A percentile compares a stretch with the other conserved stretches of the same genome.
phyloP scores from a whole-genome alignment of 2,888 invertebrate species.

The Cryptocephalus moraei region DNA sequence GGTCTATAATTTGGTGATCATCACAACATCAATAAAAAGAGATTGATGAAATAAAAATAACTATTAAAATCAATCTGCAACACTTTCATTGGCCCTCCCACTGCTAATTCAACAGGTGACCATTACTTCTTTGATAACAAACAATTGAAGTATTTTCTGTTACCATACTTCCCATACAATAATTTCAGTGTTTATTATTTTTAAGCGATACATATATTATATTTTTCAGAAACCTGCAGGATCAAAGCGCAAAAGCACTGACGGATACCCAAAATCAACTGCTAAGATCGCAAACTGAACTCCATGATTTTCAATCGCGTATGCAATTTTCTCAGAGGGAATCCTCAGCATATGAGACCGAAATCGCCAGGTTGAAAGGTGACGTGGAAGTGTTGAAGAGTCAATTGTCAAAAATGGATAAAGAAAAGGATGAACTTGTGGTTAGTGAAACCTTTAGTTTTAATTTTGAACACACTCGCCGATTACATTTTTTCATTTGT shows the following conservation, averaged over 20 bases:
- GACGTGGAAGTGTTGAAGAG: slow-evolving; percentile 55
- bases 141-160: too few species aligned
- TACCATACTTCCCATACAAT: too few species aligned
- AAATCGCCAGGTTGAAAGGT: slow-evolving; percentile 48
- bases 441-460: slow-evolving; percentile 31
- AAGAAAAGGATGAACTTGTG: slow-evolving; percentile 58
- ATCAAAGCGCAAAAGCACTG: slow-evolving; percentile 65
- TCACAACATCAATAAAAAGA: too few species aligned
- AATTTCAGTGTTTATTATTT: too few species aligned
- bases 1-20: too few species aligned
- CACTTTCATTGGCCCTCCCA: too few species aligned
- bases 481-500: too few species aligned
- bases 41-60: too few species aligned
- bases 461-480: neutral
- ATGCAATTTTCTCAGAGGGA: slow-evolving; percentile 17
- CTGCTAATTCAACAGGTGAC: neutral
- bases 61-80: too few species aligned
- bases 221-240: slow-evolving; percentile 53
- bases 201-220: neutral
- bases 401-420: slow-evolving; percentile 54
- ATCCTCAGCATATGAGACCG: slow-evolving; percentile 41
- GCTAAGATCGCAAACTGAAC: slow-evolving; percentile 51
- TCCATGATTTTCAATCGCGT: slow-evolving; percentile 48
- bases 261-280: slow-evolving; percentile 60
- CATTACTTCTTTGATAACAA: too few species aligned